Evolutionary conservation across 1,140 invertebrate species (phyloP).

Genomic region (Brachionus calyciflorus): DNA sequence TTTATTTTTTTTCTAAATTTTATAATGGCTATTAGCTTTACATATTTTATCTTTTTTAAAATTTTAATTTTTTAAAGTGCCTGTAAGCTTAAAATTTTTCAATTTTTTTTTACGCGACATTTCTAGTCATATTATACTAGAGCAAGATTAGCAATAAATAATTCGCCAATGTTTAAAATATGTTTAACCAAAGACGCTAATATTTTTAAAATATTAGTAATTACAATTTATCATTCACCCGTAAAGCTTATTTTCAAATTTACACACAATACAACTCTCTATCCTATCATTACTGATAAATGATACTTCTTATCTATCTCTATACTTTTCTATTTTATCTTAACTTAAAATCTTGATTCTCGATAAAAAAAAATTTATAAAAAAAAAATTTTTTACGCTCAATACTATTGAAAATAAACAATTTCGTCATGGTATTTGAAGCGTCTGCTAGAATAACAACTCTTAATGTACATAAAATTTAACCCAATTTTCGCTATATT

Average conservation of each 20-base stretch:
- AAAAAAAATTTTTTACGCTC: background rate
- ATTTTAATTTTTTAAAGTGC: background rate
- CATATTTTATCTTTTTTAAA: background rate
- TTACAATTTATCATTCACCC: conserved; percentile 17
- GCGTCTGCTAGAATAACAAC: conserved; percentile 42
- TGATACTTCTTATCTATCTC: conserved; percentile 24
- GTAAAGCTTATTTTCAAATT: conserved; percentile 16
- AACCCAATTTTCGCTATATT: conserved; percentile 19
- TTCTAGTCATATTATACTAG: too few relatives aligned
- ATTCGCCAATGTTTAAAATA: too few relatives aligned
- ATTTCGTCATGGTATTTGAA: conserved; percentile 40
- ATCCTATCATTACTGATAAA: conserved; percentile 36
- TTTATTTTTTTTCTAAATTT: too few relatives aligned
- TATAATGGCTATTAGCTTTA: too few relatives aligned
- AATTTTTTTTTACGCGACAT: too few relatives aligned
- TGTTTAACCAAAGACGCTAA: background rate
- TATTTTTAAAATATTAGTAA: background rate
- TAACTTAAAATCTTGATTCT: too few relatives aligned
- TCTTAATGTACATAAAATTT: conserved; percentile 13
- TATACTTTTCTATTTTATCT: background rate
- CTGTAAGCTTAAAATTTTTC: background rate
- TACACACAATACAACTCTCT: background rate
- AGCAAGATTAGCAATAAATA: too few relatives aligned
- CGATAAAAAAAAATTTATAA: conserved; percentile 13
- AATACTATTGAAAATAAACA: conserved; percentile 29